Evolutionary conservation across 2,888 invertebrate genomes (phyloP).

Genomic region (Limnephilus rhombicus): DNA sequence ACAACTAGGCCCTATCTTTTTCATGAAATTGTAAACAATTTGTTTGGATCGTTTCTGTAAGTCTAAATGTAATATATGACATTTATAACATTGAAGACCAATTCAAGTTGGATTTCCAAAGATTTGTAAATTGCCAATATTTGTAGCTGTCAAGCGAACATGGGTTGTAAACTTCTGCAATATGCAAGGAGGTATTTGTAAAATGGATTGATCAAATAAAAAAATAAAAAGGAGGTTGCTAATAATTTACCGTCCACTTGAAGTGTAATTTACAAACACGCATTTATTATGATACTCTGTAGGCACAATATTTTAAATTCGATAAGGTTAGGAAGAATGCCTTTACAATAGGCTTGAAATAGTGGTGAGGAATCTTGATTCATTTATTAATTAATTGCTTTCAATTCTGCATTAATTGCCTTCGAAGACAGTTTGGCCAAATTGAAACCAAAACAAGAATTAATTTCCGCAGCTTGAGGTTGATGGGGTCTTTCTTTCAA

Average conservation of each 20-base stretch:
- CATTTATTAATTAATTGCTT: background rate
- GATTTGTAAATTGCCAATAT: background rate
- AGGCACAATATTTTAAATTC: background rate
- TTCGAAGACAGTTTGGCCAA: background rate
- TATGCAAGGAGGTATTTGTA: background rate
- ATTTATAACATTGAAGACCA: background rate
- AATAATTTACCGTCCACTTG: background rate
- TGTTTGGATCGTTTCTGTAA: no score
- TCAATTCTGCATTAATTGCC: background rate
- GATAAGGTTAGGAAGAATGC: background rate
- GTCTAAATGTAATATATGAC: background rate
- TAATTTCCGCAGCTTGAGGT: no score
- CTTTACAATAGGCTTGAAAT: background rate
- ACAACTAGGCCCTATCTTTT: no score
- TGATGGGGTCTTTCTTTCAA: no score
- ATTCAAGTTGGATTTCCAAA: background rate
- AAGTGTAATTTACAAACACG: background rate
- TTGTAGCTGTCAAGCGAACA: background rate
- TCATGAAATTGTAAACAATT: no score
- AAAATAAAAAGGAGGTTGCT: background rate
- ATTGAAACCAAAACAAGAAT: background rate
- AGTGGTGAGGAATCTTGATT: background rate
- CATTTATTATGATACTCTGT: background rate
- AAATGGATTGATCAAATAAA: slow-evolving; percentile 5
- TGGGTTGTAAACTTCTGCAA: background rate